Base-by-base conservation (phyloP, 2,888 invertebrate genomes). In the Notodonta ziczac region DNA sequence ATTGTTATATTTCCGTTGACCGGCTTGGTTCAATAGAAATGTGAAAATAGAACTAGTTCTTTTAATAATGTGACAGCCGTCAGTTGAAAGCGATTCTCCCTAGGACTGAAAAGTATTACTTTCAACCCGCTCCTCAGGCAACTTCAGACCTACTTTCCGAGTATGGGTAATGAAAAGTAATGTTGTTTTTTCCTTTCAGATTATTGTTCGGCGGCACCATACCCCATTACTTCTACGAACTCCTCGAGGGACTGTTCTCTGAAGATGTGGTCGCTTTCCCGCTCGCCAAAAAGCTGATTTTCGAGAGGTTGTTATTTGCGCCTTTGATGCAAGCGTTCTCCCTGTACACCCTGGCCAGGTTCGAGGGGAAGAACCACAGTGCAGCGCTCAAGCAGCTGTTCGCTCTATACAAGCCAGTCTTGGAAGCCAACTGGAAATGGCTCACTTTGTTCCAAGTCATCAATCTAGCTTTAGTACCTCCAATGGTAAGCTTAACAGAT, bases 141-240 rank as follows among this genome's bases (percentile, higher is more conserved):
- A n/a, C n/a, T n/a, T n/a, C n/a, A n/a, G n/a, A n/a, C n/a, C n/a
- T n/a, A n/a, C n/a, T n/a, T n/a, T n/a, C n/a, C n/a, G n/a, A n/a
- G n/a, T n/a, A n/a, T n/a, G n/a, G n/a, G n/a, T n/a, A 44, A 4
- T 2, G 44, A 10, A 10, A 5, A n/a, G 5, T n/a, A n/a, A n/a
- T 46, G 0, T n/a, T 5, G 5, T 46, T 59, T 51, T 59, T 46
- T 39, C 14, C 52, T 79, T 80, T 85, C 87, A 97, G 97, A 56
- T 90, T 97, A 54, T 78, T 97, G n/a, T 97, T 97, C 85, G 97
- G 97, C 60, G 97, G 97, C 40, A 94, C 96, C 2, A 89, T 97
- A 5, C 97, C 97, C 0, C 97, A 97, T 85, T 97, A 95, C 80
- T 97, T 97, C 84, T 97, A 97, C 79, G 91, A 93, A 67, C 89